These are phyloP conservation scores for Drosophila neonasuta DNA, from an alignment of 2,888 invertebrate species.

Conservation along the genomic window DNA sequence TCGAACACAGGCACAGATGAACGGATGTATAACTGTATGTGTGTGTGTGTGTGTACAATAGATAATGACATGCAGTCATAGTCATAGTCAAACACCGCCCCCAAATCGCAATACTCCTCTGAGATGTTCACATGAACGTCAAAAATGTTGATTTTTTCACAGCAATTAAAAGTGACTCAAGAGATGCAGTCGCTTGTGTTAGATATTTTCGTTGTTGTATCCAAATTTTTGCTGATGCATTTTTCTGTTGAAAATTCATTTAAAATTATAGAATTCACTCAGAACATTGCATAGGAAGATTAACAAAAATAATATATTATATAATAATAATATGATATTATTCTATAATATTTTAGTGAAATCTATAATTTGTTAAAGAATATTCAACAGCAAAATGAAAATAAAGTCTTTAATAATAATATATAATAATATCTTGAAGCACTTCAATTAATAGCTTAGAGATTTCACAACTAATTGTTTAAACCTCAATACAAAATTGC, in stretches of 20 bases:
- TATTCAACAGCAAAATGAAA: too few relatives aligned
- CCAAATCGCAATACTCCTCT: slow-evolving; percentile 12
- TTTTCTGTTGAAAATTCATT: not conserved
- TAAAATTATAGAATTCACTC: not conserved
- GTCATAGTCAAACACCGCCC: slow-evolving; percentile 10
- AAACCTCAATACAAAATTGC: not conserved
- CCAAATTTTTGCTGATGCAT: not conserved
- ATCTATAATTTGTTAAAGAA: too few relatives aligned
- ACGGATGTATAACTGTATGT: not conserved
- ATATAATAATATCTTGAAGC: too few relatives aligned
- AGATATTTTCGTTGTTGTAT: slow-evolving; percentile 11
- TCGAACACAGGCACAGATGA: slow-evolving; percentile 14
- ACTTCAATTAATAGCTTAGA: too few relatives aligned
- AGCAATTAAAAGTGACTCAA: slow-evolving; percentile 42
- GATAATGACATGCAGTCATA: slow-evolving; percentile 2
- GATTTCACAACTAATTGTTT: not conserved
- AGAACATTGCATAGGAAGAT: not conserved
- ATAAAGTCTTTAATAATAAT: too few relatives aligned
- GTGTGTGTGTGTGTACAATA: not conserved
- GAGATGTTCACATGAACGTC: slow-evolving; percentile 4
- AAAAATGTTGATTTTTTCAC: slow-evolving; percentile 32
- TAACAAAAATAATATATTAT: too few relatives aligned
- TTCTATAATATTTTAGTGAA: too few relatives aligned
- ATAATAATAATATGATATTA: too few relatives aligned
- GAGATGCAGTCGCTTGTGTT: slow-evolving; percentile 10